Evolutionary conservation across 2,113 vertebrate species (phyloP).

Genomic region (Illadopsis cleaveri): DNA sequence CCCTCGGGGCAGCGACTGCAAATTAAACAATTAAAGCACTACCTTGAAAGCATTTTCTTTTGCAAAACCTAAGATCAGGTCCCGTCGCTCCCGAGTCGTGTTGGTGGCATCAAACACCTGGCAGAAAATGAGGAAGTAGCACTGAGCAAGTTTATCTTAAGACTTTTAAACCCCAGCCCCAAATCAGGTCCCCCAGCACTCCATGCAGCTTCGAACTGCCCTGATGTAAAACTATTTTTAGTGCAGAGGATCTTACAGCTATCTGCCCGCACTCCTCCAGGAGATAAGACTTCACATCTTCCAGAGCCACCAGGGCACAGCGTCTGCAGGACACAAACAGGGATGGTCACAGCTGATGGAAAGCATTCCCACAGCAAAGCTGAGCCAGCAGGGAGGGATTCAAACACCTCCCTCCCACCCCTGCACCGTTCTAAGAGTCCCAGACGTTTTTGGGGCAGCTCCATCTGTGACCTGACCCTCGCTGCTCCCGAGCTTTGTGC

Average conservation of each 20-base stretch:
- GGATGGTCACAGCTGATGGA: background rate
- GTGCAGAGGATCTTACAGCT: slow-evolving; percentile 80
- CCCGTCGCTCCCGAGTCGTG: slow-evolving; percentile 93
- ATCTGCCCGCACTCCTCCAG: slow-evolving; percentile 90
- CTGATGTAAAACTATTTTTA: background rate
- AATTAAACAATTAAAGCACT: background rate
- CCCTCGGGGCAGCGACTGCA: rapidly evolving
- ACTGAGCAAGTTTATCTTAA: background rate
- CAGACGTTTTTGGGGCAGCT: background rate
- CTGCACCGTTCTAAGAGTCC: background rate
- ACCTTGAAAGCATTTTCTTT: slow-evolving; percentile 93
- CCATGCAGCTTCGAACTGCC: background rate
- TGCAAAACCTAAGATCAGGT: slow-evolving; percentile 90
- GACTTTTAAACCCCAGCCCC: background rate
- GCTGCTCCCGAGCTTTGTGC: background rate
- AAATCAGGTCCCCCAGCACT: background rate
- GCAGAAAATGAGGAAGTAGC: background rate
- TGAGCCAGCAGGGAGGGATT: background rate
- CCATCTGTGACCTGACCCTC: rapidly evolving
- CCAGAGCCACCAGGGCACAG: slow-evolving; percentile 90
- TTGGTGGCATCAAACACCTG: slow-evolving; percentile 99
- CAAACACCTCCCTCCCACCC: background rate
- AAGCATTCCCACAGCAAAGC: background rate
- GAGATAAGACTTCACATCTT: slow-evolving; percentile 91
- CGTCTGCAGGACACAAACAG: slow-evolving; percentile 71